Evolutionary conservation across 2,797 vertebrate genomes (phyloP).

Genomic region (Sitta carolinensis): DNA sequence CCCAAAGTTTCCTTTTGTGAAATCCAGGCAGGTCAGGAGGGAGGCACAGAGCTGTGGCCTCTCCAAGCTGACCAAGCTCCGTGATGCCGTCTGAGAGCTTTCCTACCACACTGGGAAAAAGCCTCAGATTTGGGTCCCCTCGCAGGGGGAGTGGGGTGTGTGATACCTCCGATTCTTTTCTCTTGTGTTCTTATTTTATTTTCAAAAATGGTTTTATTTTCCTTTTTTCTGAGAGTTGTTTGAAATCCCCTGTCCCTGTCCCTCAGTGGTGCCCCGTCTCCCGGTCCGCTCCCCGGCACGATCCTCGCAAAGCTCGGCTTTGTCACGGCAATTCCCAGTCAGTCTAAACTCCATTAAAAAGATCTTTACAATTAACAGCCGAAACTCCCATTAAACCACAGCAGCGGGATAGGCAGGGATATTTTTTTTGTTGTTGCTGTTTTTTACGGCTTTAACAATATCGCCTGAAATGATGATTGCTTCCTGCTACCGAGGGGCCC

Average conservation of each 20-base stretch:
- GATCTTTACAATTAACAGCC: not conserved
- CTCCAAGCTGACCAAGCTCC: not conserved
- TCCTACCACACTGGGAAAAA: not conserved
- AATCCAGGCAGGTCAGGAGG: not conserved
- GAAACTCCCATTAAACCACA: not conserved
- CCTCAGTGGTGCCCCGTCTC: not conserved
- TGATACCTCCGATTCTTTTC: not conserved
- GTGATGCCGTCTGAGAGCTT: rapidly evolving
- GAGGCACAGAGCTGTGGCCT: not conserved
- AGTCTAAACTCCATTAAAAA: not conserved
- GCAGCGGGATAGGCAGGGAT: not conserved
- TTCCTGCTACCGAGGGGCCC: not conserved
- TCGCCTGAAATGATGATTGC: conserved; percentile 4
- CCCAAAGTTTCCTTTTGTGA: not conserved
- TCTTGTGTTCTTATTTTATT: not conserved
- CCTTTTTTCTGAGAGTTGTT: not conserved
- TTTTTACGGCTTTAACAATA: conserved; percentile 4
- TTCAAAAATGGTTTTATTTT: not conserved
- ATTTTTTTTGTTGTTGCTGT: not conserved
- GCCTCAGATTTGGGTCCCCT: not conserved
- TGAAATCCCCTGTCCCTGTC: not conserved
- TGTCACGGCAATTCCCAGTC: not conserved
- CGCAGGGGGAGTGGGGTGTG: not conserved
- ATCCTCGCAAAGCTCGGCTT: not conserved
- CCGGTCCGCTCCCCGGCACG: rapidly evolving